These are phyloP conservation scores for Enteromius viviparus DNA, from an alignment of 2,797 vertebrate species.

Conservation along the genomic window DNA sequence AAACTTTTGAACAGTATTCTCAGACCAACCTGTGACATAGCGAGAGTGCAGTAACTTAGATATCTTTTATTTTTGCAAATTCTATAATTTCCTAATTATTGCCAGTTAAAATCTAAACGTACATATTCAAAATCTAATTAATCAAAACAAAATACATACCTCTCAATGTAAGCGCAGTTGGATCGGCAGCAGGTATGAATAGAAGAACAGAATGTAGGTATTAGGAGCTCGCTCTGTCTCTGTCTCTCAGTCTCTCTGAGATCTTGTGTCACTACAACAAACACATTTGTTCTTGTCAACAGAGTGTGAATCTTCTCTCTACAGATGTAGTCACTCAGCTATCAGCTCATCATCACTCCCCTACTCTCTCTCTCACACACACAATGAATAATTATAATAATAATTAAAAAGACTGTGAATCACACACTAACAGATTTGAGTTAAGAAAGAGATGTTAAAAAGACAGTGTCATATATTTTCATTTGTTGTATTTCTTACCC, in stretches of 20 bases:
- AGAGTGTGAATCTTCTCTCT: conserved; percentile 33
- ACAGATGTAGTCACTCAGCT: conserved; percentile 16
- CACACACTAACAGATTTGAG: neutral
- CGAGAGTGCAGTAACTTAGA: neutral
- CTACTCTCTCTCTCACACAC: conserved; percentile 22
- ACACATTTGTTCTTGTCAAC: conserved; percentile 36
- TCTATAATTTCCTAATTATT: neutral
- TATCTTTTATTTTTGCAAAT: neutral
- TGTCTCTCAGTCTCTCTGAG: conserved; percentile 17
- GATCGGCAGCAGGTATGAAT: neutral
- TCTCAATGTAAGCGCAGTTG: conserved; percentile 8
- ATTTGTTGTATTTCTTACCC: neutral
- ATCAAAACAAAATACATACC: neutral
- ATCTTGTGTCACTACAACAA: conserved; percentile 52
- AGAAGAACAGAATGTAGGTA: neutral
- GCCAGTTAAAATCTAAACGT: neutral
- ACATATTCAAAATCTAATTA: neutral
- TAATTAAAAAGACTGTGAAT: neutral
- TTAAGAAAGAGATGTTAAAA: neutral
- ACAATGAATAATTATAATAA: too few relatives aligned
- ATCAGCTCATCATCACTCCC: conserved; percentile 20
- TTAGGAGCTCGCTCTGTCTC: neutral
- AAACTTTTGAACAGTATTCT: too few relatives aligned
- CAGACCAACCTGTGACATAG: neutral
- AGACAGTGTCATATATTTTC: neutral